Evolutionary conservation across 2,797 vertebrate genomes (phyloP).

Genomic region (Amniataba percoides): DNA sequence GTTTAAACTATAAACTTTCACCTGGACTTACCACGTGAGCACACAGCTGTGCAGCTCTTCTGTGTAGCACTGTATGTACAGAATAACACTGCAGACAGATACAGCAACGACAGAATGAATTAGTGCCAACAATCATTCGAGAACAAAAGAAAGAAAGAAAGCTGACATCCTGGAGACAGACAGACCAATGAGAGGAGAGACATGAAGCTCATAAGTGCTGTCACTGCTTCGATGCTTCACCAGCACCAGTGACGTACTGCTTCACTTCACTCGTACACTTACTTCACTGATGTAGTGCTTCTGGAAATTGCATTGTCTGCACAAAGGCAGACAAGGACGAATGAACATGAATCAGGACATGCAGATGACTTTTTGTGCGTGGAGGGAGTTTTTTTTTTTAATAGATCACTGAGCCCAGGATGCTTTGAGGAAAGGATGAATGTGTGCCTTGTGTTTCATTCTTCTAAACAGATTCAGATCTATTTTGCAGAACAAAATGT

Average conservation of each 20-base stretch:
- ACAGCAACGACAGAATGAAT: neutral
- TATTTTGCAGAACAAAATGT: neutral
- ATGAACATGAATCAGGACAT: constrained; percentile 19
- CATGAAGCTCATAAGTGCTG: constrained; percentile 6
- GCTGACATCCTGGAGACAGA: constrained; percentile 14
- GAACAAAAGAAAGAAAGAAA: neutral
- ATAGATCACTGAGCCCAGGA: neutral
- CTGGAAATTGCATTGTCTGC: constrained; percentile 6
- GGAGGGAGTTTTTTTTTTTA: neutral
- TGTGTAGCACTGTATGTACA: neutral
- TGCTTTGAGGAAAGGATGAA: neutral
- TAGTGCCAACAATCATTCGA: neutral
- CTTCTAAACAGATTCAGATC: neutral
- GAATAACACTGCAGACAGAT: neutral
- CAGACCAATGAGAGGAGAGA: constrained; percentile 15
- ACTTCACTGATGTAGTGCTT: constrained; percentile 17
- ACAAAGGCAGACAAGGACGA: constrained; percentile 54
- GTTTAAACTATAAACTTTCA: neutral
- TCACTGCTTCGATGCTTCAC: constrained; percentile 10
- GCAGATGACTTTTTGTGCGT: neutral
- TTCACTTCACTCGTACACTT: constrained; percentile 1
- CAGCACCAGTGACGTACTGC: constrained; percentile 22
- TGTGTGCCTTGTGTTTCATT: neutral
- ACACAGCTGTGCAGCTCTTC: neutral
- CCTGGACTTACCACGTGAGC: neutral